phyloP scores from a whole-genome alignment of 1,140 invertebrate genomes.

The Harlomillsia oculata region DNA sequence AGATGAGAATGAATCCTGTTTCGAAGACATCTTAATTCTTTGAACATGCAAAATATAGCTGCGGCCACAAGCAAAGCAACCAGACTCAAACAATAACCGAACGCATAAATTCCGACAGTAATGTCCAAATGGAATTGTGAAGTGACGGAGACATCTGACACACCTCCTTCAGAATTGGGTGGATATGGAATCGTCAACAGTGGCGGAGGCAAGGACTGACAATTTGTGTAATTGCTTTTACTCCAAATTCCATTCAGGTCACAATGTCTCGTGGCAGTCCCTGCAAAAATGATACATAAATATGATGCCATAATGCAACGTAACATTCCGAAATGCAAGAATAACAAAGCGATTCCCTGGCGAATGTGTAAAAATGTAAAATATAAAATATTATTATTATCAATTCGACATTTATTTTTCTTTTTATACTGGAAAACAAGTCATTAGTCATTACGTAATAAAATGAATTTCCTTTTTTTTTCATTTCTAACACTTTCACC shows the following conservation, averaged over 20 bases:
- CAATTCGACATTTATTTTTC: too few species aligned
- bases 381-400: too few species aligned
- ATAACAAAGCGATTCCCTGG: too few species aligned
- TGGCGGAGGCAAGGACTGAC: neutral
- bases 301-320: neutral
- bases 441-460: too few species aligned
- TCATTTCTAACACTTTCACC: too few species aligned
- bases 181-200: neutral
- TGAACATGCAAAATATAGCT: slow-evolving; percentile 71
- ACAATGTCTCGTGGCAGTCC: slow-evolving; percentile 14
- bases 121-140: slow-evolving; percentile 13
- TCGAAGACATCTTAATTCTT: slow-evolving; percentile 76
- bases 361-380: too few species aligned
- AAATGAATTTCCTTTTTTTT: too few species aligned
- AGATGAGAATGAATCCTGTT: slow-evolving; percentile 87
- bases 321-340: too few species aligned
- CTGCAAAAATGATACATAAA: neutral
- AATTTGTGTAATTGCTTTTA: slow-evolving; percentile 22
- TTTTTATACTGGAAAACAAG: too few species aligned
- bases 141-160: neutral
- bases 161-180: neutral
- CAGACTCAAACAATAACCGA: slow-evolving; percentile 46
- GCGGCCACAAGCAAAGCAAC: slow-evolving; percentile 63
- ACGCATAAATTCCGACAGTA: slow-evolving; percentile 24
- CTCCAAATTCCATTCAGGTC: slow-evolving; percentile 17